Base-by-base conservation (phyloP, 2,113 vertebrate species). In the Gasterosteus nipponicus region DNA sequence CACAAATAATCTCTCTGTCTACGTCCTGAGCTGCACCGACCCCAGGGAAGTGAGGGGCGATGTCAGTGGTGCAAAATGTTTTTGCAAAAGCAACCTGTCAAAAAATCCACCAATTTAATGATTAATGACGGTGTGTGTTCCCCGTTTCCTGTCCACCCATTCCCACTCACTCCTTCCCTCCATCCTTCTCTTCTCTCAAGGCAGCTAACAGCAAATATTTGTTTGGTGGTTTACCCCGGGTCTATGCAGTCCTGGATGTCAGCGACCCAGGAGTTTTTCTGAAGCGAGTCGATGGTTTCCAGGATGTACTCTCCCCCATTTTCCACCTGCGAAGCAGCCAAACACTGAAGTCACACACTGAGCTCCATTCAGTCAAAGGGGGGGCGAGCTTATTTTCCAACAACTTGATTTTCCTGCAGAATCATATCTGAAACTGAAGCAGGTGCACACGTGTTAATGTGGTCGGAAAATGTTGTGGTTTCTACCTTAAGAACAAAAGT, bases 261-360 rank as follows among this genome's bases (percentile, higher is more conserved):
- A 0, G 97, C 97, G 74, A 99, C 97, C 98, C 98, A 99, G 0
- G 98, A 99, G 92, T 99, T 98, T 78, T 99, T 99, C 95, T 99
- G 98, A 82, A 99, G 93, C 0, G 97, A 99, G 90, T 99, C 98
- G 0, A 99, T 97, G 81, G 97, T 99, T 93, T 99, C 97, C 94
- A 99, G 91, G 90, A 99, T 99, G 87, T 98, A 99, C 77, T 99
- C 98, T 0, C 95, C 96, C 29, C 97, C 96, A 0, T 98, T 97
- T 91, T 97, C 97, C 84, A 99, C 97, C 94, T 95, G 87, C 44
- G 61, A 91, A 69, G 77, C 44, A 86, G 74, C 81, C 77, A 73
- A 86, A 86, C 53, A 84, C 63, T 10, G 29, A 26, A 18, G 80
- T 87, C 76, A 89, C 78, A 89, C 78, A 87, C 76, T 29, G 78